phyloP scores from a whole-genome alignment of 2,888 invertebrate genomes.

The Palloptera scutellata region DNA sequence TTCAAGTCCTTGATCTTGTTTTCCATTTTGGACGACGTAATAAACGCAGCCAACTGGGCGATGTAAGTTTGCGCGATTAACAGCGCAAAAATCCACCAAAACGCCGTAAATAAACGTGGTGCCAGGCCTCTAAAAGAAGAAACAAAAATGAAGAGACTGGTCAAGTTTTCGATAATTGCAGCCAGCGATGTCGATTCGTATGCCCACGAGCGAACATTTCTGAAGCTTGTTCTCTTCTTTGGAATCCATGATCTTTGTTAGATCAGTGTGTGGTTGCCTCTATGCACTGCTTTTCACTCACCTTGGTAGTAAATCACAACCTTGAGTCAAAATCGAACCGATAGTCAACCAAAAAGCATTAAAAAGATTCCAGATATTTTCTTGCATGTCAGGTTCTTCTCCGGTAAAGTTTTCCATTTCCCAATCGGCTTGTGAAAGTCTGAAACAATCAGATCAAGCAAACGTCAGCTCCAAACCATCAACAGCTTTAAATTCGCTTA shows the following conservation, averaged over 20 bases:
- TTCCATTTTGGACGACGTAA: conserved; percentile 88
- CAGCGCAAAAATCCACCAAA: conserved; percentile 84
- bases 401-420: conserved; percentile 89
- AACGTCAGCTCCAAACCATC: background rate
- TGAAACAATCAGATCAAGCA: conserved; percentile 6
- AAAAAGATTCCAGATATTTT: conserved; percentile 86
- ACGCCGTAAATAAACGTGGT: conserved; percentile 77
- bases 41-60: conserved; percentile 92
- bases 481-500: background rate
- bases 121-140: conserved; percentile 72
- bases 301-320: conserved; percentile 90
- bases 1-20: conserved; percentile 90
- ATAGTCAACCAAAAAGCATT: conserved; percentile 95
- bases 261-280: too few relatives aligned
- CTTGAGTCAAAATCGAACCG: conserved; percentile 90
- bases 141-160: background rate
- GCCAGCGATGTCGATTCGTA: background rate
- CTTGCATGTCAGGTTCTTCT: conserved; percentile 77
- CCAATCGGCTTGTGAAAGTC: conserved; percentile 73
- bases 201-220: background rate
- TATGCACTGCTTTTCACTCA: conserved; percentile 63
- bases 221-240: background rate
- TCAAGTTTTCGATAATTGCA: too few relatives aligned
- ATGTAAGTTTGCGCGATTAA: conserved; percentile 88
- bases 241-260: background rate